Base-by-base conservation (phyloP, 2,888 invertebrate genomes). In the Agrotis clavis region DNA sequence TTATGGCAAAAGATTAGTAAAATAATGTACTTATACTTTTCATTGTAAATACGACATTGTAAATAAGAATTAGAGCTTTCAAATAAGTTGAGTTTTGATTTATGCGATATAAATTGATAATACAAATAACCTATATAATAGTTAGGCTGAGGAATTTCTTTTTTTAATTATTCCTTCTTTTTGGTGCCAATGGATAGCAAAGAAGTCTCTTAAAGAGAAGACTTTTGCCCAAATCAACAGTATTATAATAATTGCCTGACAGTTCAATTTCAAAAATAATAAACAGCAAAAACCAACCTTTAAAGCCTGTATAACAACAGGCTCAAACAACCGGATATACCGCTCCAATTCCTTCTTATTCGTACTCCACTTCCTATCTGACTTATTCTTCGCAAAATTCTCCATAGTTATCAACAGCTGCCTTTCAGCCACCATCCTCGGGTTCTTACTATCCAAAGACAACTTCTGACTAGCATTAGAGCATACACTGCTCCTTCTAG, bases 251-350 rank as follows among this genome's bases (percentile, higher is more conserved):
- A 25, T 25, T 25, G 2, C 2, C 25, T 5, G 41, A 41, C 25
- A 30, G 25, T 2, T 18, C 5, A 56, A n/a, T 47, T 0, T 0
- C 4, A 4, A 21, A 25, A 47, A 25, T n/a, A 50, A 5, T n/a
- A 16, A 51, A 9, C 5, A 30, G 19, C 16, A 41, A 14, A 19
- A 47, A 56, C 84, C 78, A 91, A 98, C 98, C 97, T 98, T 98
- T 87, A 99, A 96, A 77, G 99, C 98, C 93, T 98, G 98, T 89
- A 99, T 99, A 72, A 99, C 99, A 93, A 99, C 98, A 0, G 99
- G 99, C 92, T 99, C 99, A 94, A 99, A 99, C 87, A 99, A 96
- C 85, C 99, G 97, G 80, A 99, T 99, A 92, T 99, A 98, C 81
- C 98, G 97, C 85, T 98, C 97, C 88, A 96, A 87, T 74, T 96